Percentiles rank a stretch among this genome's conserved stretches.
These are phyloP conservation scores for Diorhabda sublineata DNA, from an alignment of 1,140 invertebrate genomes.

Conservation along the genomic window DNA sequence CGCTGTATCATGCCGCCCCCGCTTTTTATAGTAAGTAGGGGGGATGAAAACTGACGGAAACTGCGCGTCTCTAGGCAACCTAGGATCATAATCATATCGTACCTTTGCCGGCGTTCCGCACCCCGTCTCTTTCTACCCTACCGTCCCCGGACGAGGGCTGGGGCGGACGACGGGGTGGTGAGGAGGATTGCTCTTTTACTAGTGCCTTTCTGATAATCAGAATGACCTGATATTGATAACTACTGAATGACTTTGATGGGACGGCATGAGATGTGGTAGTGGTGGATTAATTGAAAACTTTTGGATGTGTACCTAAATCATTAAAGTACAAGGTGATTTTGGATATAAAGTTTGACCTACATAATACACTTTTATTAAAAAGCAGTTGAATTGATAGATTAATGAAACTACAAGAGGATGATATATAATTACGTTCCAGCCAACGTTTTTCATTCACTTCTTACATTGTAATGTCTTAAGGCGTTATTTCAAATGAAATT, in stretches of 20 bases:
- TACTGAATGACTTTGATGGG: slow-evolving; percentile 11
- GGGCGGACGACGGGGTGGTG: slow-evolving; percentile 25
- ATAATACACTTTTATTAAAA: background rate
- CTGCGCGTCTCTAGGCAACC: slow-evolving; percentile 44
- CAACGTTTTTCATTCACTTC: no score
- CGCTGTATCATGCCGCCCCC: slow-evolving; percentile 36
- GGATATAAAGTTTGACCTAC: background rate
- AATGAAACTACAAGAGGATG: no score
- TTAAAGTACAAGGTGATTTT: background rate
- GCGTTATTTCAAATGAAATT: no score
- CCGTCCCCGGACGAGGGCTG: slow-evolving; percentile 22
- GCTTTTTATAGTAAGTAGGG: slow-evolving; percentile 37
- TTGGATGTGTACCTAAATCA: background rate
- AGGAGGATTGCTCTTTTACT: slow-evolving; percentile 42
- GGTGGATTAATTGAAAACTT: background rate
- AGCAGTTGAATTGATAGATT: no score
- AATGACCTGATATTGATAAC: slow-evolving; percentile 37
- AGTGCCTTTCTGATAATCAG: slow-evolving; percentile 36
- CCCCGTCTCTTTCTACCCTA: slow-evolving; percentile 11
- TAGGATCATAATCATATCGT: slow-evolving; percentile 46
- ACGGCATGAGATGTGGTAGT: background rate
- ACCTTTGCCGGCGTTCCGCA: slow-evolving; percentile 25
- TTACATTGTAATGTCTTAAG: no score
- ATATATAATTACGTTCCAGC: no score
- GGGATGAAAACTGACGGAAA: slow-evolving; percentile 43